Evolutionary conservation across 1,140 invertebrate species (phyloP), one percentile per base, ranked within the genome.

Genomic region (Drosophila nannoptera): DNA sequence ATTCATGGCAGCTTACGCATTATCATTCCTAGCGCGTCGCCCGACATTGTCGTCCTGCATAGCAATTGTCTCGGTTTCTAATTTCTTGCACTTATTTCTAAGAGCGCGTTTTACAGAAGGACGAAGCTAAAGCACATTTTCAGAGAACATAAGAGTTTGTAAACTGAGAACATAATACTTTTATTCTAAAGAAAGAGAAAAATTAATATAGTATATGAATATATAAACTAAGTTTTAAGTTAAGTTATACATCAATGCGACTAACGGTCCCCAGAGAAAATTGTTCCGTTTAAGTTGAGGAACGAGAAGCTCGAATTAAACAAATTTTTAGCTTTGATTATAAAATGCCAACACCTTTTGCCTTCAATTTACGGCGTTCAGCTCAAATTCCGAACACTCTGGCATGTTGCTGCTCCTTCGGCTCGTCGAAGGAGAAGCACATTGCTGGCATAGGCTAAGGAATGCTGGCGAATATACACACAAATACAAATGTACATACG

Each of bases 351-450:
- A 67, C 69, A 72, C 69, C 69, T 67, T 58, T 72, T 42, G 16
- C 32, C 67, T 66, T 65, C 54, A 61, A 70, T 60, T 74, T 55
- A 66, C 70, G 70, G 50, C 67, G 71, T 72, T 75, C 72, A 49
- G 62, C 69, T 59, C 63, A 59, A 72, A 68, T 70, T 66, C 68
- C 50, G 14, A 35, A 33, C 12, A 29, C 45, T 36, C 63, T 54
- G 62, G 54, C 59, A 69, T 73, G 67, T 61, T 60, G 54, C 66
- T 65, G 22, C 22, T 22, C 29, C 8, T 33, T 31, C 38, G 36
- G 38, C 50, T 69, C n/a, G n/a, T 69, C 65, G 46, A 50, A n/a
- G 32, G 46, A 52, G 11, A 29, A 35, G 14, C 35, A 33, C 49
- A 9, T 32, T 43, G 40, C 6, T 6, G 2, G 7, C 2, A 6